phyloP scores from a whole-genome alignment of 1,140 invertebrate genomes.

The Diorhabda sublineata region DNA sequence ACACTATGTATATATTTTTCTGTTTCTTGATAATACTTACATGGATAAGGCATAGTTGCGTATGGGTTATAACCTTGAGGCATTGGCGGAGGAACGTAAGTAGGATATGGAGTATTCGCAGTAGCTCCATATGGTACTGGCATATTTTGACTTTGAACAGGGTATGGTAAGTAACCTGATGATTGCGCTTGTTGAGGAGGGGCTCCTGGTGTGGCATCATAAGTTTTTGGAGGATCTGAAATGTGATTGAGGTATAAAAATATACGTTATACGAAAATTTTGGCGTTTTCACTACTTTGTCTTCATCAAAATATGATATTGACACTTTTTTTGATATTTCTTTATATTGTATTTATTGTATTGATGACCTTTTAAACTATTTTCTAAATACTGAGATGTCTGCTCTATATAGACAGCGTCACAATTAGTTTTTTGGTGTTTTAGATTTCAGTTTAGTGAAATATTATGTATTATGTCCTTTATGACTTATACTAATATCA shows the following conservation, averaged over 20 bases:
- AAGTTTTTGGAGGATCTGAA: slow-evolving; percentile 12
- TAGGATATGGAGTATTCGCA: slow-evolving; percentile 62
- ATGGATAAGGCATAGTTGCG: slow-evolving; percentile 70
- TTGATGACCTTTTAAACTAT: too few species aligned
- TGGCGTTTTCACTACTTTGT: slow-evolving; percentile 15
- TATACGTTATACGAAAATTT: background rate
- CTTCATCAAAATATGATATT: too few species aligned
- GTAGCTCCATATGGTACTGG: slow-evolving; percentile 70
- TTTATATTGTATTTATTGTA: too few species aligned
- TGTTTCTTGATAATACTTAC: slow-evolving; percentile 43
- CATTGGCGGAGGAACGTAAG: slow-evolving; percentile 69
- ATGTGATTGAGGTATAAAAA: too few species aligned
- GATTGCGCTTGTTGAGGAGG: slow-evolving; percentile 31
- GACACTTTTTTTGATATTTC: too few species aligned
- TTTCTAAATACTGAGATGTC: too few species aligned
- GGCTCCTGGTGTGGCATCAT: slow-evolving; percentile 13
- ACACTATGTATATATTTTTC: too few species aligned
- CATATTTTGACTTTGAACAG: slow-evolving; percentile 64
- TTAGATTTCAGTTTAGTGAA: too few species aligned
- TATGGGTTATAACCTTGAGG: slow-evolving; percentile 83
- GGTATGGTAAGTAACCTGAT: slow-evolving; percentile 55
- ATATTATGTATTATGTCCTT: too few species aligned
- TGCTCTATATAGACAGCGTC: too few species aligned
- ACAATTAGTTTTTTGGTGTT: too few species aligned
- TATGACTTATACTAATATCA: too few species aligned